Conservation (phyloP, 2,797 vertebrate species). For the Pangasius djambal region DNA sequence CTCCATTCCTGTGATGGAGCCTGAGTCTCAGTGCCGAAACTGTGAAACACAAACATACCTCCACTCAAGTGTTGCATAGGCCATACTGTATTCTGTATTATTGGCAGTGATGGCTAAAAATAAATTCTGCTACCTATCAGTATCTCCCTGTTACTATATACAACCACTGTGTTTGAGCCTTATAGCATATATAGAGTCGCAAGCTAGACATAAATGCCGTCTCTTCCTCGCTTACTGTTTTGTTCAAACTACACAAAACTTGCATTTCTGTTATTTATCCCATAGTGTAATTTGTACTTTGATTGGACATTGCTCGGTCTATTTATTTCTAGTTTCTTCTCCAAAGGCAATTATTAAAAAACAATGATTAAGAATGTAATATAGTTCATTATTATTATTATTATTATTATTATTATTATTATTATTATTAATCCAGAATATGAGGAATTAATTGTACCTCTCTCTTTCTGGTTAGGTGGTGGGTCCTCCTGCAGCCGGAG, state of each 20-base stretch:
- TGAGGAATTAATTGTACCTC: background rate
- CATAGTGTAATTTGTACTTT: background rate
- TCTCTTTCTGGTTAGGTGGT: conserved; percentile 75
- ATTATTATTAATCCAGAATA: background rate
- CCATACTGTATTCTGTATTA: background rate
- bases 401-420: too few species aligned
- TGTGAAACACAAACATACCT: background rate
- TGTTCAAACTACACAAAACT: background rate
- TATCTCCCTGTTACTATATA: background rate
- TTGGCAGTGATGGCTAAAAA: background rate
- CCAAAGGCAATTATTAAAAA: background rate
- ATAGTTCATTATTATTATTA: background rate
- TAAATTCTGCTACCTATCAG: too few species aligned
- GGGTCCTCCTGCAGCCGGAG: conserved; percentile 85
- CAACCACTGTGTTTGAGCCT: background rate
- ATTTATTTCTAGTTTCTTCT: background rate
- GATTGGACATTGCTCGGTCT: background rate
- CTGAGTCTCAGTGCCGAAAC: conserved; percentile 3
- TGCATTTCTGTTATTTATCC: background rate
- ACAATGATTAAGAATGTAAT: background rate
- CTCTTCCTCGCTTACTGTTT: background rate
- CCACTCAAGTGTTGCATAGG: background rate
- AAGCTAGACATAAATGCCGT: background rate
- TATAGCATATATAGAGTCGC: background rate
- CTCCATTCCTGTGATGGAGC: conserved; percentile 39